Percentiles rank a stretch among this genome's conserved stretches.
phyloP scores from a whole-genome alignment of 2,888 invertebrate genomes.

The Schrankia costaestrigalis region DNA sequence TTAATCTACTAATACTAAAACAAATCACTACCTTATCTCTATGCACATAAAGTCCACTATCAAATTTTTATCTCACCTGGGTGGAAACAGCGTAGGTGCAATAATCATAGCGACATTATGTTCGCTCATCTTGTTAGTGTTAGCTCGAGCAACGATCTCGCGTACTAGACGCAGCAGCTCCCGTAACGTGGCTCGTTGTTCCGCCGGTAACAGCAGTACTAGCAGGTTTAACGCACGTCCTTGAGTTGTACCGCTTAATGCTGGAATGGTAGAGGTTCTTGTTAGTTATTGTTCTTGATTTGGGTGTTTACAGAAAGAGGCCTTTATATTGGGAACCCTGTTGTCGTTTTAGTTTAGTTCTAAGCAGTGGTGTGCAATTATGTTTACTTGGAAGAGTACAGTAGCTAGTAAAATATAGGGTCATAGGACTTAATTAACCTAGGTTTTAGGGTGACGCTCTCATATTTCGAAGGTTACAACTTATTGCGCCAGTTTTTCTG shows the following conservation, averaged over 20 bases:
- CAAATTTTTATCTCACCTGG: slow-evolving; percentile 68
- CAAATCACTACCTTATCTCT: no score
- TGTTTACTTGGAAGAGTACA: no score
- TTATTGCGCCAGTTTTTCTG: no score
- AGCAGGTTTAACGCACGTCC: slow-evolving; percentile 87
- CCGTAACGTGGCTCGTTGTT: slow-evolving; percentile 91
- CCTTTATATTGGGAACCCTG: neutral
- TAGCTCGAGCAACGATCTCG: slow-evolving; percentile 85
- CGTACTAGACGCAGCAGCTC: slow-evolving; percentile 89
- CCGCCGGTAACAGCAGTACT: slow-evolving; percentile 90
- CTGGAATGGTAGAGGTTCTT: slow-evolving; percentile 45
- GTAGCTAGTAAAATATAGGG: no score
- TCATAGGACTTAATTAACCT: no score
- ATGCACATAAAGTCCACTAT: no score
- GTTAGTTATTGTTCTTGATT: neutral
- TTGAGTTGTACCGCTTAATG: slow-evolving; percentile 82
- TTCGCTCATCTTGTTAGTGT: slow-evolving; percentile 92
- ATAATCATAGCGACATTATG: slow-evolving; percentile 97
- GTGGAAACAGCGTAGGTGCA: slow-evolving; percentile 95
- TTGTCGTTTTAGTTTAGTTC: neutral
- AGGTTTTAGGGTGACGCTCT: no score
- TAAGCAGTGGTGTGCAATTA: no score
- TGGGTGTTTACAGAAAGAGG: neutral
- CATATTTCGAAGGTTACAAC: no score
- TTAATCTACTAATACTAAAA: no score